These are phyloP conservation scores for Pogonomyrmex barbatus DNA, from an alignment of 1,140 invertebrate genomes.

Conservation along the genomic window DNA sequence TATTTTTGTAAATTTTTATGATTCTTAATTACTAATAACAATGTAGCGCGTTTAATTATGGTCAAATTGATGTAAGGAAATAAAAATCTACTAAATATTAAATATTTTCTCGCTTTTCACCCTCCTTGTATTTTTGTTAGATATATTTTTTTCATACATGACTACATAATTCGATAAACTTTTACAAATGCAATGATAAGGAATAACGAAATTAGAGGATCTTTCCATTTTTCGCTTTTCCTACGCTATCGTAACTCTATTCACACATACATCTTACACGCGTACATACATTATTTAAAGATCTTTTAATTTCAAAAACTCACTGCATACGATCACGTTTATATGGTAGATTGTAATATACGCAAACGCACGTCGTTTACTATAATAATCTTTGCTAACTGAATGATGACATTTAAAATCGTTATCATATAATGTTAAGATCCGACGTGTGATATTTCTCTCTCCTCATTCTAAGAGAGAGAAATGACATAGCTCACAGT, in stretches of 20 bases:
- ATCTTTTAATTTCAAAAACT: constrained; percentile 34
- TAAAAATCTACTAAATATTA: neutral
- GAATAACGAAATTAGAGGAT: constrained; percentile 58
- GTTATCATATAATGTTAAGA: neutral
- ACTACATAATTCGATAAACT: constrained; percentile 75
- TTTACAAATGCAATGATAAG: constrained; percentile 76
- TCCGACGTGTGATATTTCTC: constrained; percentile 22
- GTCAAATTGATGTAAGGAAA: neutral
- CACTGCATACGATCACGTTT: constrained; percentile 21
- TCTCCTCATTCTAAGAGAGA: constrained; percentile 12
- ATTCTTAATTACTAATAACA: neutral
- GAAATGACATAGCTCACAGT: constrained; percentile 47
- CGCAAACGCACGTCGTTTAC: neutral
- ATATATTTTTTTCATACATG: constrained; percentile 66
- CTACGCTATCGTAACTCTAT: constrained; percentile 30
- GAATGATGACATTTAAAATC: constrained; percentile 7
- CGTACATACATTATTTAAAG: constrained; percentile 58
- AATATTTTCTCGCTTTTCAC: neutral
- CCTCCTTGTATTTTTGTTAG: constrained; percentile 64
- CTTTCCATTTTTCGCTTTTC: constrained; percentile 18
- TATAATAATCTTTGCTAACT: constrained; percentile 15
- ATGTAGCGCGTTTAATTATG: neutral
- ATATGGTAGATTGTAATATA: neutral
- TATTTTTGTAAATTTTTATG: too few relatives aligned
- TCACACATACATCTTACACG: constrained; percentile 62